phyloP scores from a whole-genome alignment of 2,113 vertebrate genomes.

The Synodontis membranacea region DNA sequence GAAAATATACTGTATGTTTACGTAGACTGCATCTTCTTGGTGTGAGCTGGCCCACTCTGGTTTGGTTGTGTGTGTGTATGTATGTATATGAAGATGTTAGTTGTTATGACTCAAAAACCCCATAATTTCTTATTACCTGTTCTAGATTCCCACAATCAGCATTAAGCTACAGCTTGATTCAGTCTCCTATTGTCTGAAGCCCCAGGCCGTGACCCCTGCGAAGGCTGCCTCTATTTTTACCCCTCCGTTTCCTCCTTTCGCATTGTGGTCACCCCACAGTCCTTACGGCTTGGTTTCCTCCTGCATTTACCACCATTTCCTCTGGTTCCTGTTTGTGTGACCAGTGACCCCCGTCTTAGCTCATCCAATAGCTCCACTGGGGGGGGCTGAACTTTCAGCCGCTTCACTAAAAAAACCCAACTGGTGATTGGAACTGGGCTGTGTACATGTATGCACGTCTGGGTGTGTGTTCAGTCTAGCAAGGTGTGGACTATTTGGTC shows the following conservation, averaged over 20 bases:
- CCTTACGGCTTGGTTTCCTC: constrained; percentile 68
- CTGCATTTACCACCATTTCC: constrained; percentile 71
- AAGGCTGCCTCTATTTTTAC: constrained; percentile 75
- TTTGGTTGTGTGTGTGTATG: not conserved
- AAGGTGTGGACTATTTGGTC: constrained; percentile 43
- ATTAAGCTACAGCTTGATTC: constrained; percentile 57
- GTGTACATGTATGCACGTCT: constrained; percentile 10
- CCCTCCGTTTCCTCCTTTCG: constrained; percentile 68
- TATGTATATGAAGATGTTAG: not conserved
- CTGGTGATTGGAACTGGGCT: constrained; percentile 34
- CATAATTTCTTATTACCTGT: constrained; percentile 21
- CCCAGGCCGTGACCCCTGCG: constrained; percentile 67
- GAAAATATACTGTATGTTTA: not conserved
- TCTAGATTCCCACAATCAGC: constrained; percentile 41
- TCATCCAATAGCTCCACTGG: constrained; percentile 55
- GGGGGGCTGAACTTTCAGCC: constrained; percentile 55
- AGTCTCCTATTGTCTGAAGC: constrained; percentile 70
- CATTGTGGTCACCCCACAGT: constrained; percentile 68
- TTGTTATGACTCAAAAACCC: not conserved
- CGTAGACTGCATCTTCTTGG: not conserved
- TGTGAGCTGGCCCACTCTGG: not conserved
- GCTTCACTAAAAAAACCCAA: constrained; percentile 53
- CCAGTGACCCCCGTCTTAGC: not conserved
- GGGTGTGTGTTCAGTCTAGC: not conserved
- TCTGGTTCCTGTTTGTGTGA: constrained; percentile 76